Percentiles rank a stretch among this genome's conserved stretches.
These are phyloP conservation scores for Scolopax mira DNA, from an alignment of 2,113 vertebrate species.

Conservation along the genomic window DNA sequence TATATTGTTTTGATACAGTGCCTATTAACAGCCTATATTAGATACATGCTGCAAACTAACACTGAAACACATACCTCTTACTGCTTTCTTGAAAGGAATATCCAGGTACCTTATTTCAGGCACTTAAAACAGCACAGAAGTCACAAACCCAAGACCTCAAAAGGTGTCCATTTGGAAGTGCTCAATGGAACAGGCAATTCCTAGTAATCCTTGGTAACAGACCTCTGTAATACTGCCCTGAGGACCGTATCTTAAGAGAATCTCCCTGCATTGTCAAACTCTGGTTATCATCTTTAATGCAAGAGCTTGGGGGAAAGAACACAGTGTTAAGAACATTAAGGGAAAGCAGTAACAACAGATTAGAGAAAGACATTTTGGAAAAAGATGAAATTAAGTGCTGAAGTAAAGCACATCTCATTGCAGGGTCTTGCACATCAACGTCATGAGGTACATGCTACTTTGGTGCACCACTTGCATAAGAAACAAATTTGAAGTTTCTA, in stretches of 20 bases:
- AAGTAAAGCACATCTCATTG: background rate
- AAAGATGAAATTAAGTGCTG: background rate
- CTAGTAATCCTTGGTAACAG: background rate
- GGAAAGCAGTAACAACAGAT: background rate
- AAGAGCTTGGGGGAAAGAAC: background rate
- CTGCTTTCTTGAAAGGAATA: background rate
- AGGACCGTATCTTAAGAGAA: background rate
- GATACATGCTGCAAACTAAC: background rate
- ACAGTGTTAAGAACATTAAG: background rate
- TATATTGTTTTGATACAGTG: background rate
- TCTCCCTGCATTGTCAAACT: background rate
- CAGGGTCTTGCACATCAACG: background rate
- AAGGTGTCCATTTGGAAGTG: background rate
- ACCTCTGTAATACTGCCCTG: background rate
- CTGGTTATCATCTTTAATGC: background rate
- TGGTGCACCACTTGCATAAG: background rate
- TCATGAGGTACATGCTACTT: background rate
- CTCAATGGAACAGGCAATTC: background rate
- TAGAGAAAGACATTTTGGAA: background rate
- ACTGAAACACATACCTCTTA: background rate
- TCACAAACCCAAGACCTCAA: background rate
- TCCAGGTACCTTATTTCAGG: background rate
- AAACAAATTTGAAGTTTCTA: constrained; percentile 11
- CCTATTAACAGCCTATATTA: background rate
- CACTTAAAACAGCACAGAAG: background rate